These are phyloP conservation scores for Antechinus stuartii DNA, from an alignment of 2,113 vertebrate genomes.

Conservation along the genomic window DNA sequence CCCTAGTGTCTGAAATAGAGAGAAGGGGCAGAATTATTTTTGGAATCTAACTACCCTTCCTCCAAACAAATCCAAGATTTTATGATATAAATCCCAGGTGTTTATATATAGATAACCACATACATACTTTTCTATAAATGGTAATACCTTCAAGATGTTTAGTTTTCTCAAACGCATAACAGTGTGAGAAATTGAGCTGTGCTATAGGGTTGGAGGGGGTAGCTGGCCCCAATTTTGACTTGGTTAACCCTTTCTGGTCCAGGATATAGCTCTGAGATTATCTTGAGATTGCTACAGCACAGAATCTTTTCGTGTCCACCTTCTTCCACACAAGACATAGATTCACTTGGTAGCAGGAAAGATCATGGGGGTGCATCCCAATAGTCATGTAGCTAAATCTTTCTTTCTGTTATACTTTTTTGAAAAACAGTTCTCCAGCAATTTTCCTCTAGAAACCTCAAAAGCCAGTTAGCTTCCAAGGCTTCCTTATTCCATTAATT, in stretches of 20 bases:
- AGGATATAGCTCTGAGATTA: neutral
- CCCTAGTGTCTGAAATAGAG: too few relatives aligned
- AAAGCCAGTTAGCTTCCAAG: constrained; percentile 32
- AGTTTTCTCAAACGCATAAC: constrained; percentile 42
- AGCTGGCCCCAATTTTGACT: neutral
- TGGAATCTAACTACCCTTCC: neutral
- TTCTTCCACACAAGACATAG: neutral
- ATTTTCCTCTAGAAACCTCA: constrained; percentile 48
- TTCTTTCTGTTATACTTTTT: constrained; percentile 21
- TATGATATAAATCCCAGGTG: constrained; percentile 51
- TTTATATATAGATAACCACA: constrained; percentile 45
- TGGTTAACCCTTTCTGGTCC: constrained; percentile 43
- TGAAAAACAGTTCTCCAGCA: constrained; percentile 4
- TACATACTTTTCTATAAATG: constrained; percentile 50
- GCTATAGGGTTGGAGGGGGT: neutral
- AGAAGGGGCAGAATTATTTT: neutral
- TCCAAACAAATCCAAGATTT: neutral
- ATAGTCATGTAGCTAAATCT: neutral
- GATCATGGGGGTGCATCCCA: neutral
- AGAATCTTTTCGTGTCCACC: neutral
- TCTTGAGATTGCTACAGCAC: neutral
- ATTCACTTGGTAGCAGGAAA: neutral
- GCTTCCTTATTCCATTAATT: constrained; percentile 25
- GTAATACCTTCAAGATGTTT: constrained; percentile 55
- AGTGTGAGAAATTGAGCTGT: constrained; percentile 36